These are phyloP conservation scores for Mystacides longicornis DNA, from an alignment of 2,888 invertebrate species.

Conservation along the genomic window DNA sequence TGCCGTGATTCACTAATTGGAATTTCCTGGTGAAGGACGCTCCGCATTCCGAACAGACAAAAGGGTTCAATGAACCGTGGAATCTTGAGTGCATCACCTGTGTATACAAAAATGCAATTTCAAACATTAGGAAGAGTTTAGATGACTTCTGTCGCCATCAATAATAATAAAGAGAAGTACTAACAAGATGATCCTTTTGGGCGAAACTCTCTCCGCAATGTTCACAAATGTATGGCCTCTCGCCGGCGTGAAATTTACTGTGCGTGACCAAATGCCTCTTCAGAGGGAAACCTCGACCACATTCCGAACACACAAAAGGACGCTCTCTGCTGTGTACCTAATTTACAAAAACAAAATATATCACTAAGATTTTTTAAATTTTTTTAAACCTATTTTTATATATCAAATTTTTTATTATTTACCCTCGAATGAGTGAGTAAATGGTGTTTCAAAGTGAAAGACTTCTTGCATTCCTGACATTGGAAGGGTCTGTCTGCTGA, in stretches of 20 bases:
- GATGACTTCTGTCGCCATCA: not conserved
- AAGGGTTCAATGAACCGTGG: constrained; percentile 94
- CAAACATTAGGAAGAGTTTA: not conserved
- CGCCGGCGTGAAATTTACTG: constrained; percentile 80
- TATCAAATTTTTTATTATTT: constrained; percentile 27
- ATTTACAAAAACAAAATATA: not conserved
- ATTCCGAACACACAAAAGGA: constrained; percentile 76
- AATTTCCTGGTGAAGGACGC: constrained; percentile 79
- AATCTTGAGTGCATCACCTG: constrained; percentile 81
- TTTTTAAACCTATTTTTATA: not conserved
- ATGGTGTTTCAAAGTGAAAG: constrained; percentile 79
- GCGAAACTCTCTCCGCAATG: constrained; percentile 92
- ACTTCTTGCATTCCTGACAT: constrained; percentile 79
- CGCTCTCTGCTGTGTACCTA: constrained; percentile 71
- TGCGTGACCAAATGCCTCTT: constrained; percentile 79
- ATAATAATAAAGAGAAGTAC: constrained; percentile 35
- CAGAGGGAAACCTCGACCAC: constrained; percentile 73
- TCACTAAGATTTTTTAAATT: not conserved
- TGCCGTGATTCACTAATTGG: constrained; percentile 76
- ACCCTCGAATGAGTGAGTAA: constrained; percentile 72
- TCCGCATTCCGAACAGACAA: constrained; percentile 86
- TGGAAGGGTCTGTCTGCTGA: constrained; percentile 76
- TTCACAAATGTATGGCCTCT: constrained; percentile 75
- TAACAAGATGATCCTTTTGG: constrained; percentile 68
- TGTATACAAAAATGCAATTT: constrained; percentile 15